A percentile compares a stretch with the other conserved stretches of the same genome.
Evolutionary conservation across 2,888 invertebrate genomes (phyloP).

Genomic region (Cyclophora punctaria): DNA sequence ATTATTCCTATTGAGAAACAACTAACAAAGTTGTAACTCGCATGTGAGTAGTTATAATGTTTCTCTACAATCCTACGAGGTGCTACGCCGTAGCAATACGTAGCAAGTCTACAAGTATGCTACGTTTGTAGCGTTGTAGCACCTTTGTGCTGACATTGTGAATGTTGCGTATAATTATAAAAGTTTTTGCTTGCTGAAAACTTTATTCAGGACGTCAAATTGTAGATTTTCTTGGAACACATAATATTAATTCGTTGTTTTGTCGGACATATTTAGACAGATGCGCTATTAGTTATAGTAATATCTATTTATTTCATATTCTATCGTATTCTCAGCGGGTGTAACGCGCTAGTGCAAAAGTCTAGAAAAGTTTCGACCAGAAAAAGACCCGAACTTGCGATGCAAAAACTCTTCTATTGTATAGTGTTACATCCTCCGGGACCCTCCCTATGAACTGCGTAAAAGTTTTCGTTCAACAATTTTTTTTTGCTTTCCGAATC

Average conservation of each 20-base stretch:
- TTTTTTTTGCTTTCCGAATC: conserved; percentile 17
- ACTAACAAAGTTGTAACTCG: conserved; percentile 15
- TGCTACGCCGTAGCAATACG: conserved; percentile 6
- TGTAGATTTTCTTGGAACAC: too few relatives aligned
- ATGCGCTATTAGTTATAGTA: too few relatives aligned
- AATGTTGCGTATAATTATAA: too few relatives aligned
- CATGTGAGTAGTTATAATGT: conserved; percentile 7
- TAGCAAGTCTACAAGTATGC: too few relatives aligned
- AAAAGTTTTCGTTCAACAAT: conserved; percentile 15
- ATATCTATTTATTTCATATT: background rate
- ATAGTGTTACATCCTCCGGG: conserved; percentile 21
- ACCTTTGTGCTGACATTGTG: too few relatives aligned
- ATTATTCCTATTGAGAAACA: conserved; percentile 11
- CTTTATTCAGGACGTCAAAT: too few relatives aligned
- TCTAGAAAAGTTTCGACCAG: conserved; percentile 10
- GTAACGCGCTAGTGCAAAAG: conserved; percentile 1
- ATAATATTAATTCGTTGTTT: too few relatives aligned
- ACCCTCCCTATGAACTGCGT: conserved; percentile 17
- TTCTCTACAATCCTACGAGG: conserved; percentile 4
- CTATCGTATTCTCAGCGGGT: background rate
- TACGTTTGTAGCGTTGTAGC: too few relatives aligned
- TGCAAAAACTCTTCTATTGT: conserved; percentile 31
- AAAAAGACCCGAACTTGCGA: conserved; percentile 31
- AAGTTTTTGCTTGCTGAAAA: too few relatives aligned
- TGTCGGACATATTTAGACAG: too few relatives aligned